Base-by-base conservation (phyloP, 2,113 vertebrate genomes). In the Thomomys bottae region DNA sequence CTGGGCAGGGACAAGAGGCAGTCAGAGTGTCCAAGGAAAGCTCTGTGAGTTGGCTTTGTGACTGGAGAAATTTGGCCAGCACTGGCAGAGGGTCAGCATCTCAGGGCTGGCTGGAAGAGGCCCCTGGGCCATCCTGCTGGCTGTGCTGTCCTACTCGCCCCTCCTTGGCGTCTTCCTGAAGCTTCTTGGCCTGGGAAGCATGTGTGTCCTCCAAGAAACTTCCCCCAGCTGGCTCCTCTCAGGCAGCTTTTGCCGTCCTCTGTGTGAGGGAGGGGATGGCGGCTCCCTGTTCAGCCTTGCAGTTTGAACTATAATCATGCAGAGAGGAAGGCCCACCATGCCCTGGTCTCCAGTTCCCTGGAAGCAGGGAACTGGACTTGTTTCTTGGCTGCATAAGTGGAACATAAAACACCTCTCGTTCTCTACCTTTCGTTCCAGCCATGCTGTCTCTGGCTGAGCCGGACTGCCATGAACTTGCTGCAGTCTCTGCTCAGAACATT, bases 171-270 rank as follows among this genome's bases (percentile, higher is more conserved):
- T 71, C 86, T 92, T 90, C 54, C 71, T 61, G 75, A 86, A 26
- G 61, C 75, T 89, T 94, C 75, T 93, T 96, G 94, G 95, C 92
- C 59, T 42, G 32, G 86, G 57, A 92, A 93, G 38, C 28, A 23
- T 12, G 32, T 66, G 36, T 86, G 45, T 92, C 42, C 67, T 96
- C 94, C 95, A 95, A 88, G 88, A 93, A 95, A 88, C 91, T 82
- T 75, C 85, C 66, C 67, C 79, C 54, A 83, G 89, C 92, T 88
- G 92, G 91, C 87, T 93, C 36, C 26, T 32, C 40, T 84, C 42
- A 32, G 42, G 30, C 0, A 4, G 10, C 28, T 38, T 54, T 78
- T 70, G 64, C n/a, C 4, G 63, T 82, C 68, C 75, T 24, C 0
- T 0, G 38, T 20, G 87, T 71, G 36, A 84, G 84, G 66, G 70